Percentiles rank a stretch among this genome's conserved stretches.
Conservation (phyloP, 1,140 invertebrate species). For the Drosophila mayri region DNA sequence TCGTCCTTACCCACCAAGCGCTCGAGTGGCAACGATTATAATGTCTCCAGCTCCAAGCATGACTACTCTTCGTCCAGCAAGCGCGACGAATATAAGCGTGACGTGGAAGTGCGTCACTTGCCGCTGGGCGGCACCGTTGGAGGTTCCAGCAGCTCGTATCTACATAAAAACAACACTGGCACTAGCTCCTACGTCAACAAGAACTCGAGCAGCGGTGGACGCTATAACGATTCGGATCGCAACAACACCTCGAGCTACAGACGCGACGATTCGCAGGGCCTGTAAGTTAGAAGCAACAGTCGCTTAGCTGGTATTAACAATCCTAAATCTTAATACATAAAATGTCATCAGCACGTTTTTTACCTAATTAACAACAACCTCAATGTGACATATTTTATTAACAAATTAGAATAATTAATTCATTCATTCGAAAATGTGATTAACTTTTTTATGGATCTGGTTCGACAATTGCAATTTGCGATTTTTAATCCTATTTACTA, state of each 20-base stretch:
- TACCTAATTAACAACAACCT: background rate
- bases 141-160: constrained; percentile 64
- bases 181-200: constrained; percentile 64
- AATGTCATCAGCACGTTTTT: background rate
- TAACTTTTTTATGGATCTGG: too few relatives aligned
- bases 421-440: background rate
- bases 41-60: constrained; percentile 63
- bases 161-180: constrained; percentile 62
- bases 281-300: constrained; percentile 28
- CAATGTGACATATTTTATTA: background rate
- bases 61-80: constrained; percentile 73
- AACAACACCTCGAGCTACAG: constrained; percentile 66
- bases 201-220: constrained; percentile 61
- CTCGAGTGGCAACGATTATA: constrained; percentile 70
- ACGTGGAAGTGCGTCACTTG: constrained; percentile 73
- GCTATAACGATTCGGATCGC: constrained; percentile 72
- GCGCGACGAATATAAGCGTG: constrained; percentile 74
- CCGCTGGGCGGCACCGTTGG: constrained; percentile 51
- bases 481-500: background rate
- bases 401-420: background rate
- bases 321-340: background rate
- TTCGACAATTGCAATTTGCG: background rate
- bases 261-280: constrained; percentile 72
- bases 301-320: background rate
- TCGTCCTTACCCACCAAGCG: constrained; percentile 67